phyloP scores from a whole-genome alignment of 1,140 invertebrate species.

The Solenopsis fugax region DNA sequence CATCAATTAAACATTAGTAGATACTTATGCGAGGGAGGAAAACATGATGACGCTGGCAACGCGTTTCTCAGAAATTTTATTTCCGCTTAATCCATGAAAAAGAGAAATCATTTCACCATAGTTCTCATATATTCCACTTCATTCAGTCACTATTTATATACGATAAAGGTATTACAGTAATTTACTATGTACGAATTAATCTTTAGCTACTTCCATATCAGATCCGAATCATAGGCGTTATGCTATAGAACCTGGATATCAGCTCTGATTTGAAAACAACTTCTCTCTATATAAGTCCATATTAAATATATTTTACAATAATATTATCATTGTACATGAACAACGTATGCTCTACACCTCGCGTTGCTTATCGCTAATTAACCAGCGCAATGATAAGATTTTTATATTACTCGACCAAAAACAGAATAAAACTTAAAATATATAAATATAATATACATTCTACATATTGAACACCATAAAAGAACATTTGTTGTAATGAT shows the following conservation, averaged over 20 bases:
- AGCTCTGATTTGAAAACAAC: conserved; percentile 81
- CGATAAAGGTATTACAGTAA: conserved; percentile 81
- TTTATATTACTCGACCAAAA: conserved; percentile 30
- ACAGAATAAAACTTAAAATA: conserved; percentile 58
- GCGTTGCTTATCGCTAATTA: conserved; percentile 75
- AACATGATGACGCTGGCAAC: conserved; percentile 62
- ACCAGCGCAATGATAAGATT: conserved; percentile 73
- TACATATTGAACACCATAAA: conserved; percentile 18
- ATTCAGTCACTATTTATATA: conserved; percentile 82
- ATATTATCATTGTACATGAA: conserved; percentile 86
- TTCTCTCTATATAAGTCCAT: conserved; percentile 82
- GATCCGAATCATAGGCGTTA: conserved; percentile 73
- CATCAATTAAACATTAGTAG: conserved; percentile 59
- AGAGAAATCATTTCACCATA: conserved; percentile 77
- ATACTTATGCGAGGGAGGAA: conserved; percentile 69
- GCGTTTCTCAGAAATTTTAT: conserved; percentile 77
- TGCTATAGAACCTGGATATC: conserved; percentile 59
- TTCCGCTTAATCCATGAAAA: conserved; percentile 75
- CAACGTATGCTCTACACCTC: conserved; percentile 84
- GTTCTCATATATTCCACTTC: conserved; percentile 81
- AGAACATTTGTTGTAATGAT: background rate
- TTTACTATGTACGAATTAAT: conserved; percentile 82
- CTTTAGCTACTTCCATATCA: conserved; percentile 78
- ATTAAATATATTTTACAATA: conserved; percentile 87
- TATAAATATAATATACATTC: conserved; percentile 36